These are phyloP conservation scores for Apogon talboti DNA, from an alignment of 2,797 vertebrate genomes.

Conservation along the genomic window DNA sequence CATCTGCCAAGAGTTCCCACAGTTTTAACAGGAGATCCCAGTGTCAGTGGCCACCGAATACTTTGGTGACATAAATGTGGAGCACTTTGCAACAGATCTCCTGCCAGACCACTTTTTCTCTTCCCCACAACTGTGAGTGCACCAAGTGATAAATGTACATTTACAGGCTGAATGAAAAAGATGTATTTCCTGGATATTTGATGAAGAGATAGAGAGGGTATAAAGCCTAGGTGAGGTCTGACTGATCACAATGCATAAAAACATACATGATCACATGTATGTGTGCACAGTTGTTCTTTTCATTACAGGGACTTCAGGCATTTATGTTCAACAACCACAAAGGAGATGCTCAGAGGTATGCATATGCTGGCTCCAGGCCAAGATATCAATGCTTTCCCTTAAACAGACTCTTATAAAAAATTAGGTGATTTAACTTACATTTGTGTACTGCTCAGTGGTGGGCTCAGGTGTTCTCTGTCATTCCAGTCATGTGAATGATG, in stretches of 20 bases:
- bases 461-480: background rate
- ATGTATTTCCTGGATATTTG: conserved; percentile 53
- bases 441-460: background rate
- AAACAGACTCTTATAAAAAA: conserved; percentile 10
- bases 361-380: no score
- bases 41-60: conserved; percentile 66
- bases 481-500: conserved; percentile 12
- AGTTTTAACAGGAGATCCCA: conserved; percentile 70
- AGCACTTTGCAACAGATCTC: conserved; percentile 67
- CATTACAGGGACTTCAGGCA: no score
- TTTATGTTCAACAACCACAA: no score
- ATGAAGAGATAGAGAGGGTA: conserved; percentile 45
- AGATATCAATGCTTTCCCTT: no score
- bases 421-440: conserved; percentile 40
- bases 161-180: conserved; percentile 51
- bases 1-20: conserved; percentile 64
- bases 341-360: no score
- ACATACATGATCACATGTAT: no score
- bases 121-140: conserved; percentile 56
- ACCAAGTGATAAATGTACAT: conserved; percentile 66
- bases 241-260: background rate
- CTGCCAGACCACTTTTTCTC: conserved; percentile 66
- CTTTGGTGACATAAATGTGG: conserved; percentile 66
- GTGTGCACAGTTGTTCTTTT: no score
- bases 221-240: conserved; percentile 15